Evolutionary conservation across 2,888 invertebrate genomes (phyloP).

Genomic region (Plebejus melissa): DNA sequence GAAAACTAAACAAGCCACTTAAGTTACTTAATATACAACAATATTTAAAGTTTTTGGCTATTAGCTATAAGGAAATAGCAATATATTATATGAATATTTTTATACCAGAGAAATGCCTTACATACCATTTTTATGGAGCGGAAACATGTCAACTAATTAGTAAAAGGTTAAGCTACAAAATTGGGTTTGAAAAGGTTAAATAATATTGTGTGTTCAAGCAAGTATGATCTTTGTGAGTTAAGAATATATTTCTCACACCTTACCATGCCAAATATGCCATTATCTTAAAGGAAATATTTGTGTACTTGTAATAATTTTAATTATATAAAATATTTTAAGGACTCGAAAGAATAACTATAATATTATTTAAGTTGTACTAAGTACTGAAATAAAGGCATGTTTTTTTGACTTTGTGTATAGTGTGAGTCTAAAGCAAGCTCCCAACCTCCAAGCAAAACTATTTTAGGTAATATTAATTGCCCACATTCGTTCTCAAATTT

Average conservation of each 20-base stretch:
- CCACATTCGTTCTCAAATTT: neutral
- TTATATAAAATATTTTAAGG: too few species aligned
- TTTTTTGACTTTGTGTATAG: too few species aligned
- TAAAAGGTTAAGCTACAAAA: neutral
- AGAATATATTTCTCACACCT: neutral
- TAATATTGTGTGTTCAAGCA: neutral
- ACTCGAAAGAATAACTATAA: too few species aligned
- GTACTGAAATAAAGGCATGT: too few species aligned
- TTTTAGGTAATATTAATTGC: too few species aligned
- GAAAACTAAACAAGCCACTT: neutral
- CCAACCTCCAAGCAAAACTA: too few species aligned
- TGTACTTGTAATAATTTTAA: too few species aligned
- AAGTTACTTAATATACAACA: neutral
- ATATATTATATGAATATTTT: neutral
- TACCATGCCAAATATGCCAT: too few species aligned
- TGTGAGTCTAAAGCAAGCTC: too few species aligned
- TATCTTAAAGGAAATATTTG: too few species aligned
- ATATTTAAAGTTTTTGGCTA: neutral
- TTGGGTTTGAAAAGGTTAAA: neutral
- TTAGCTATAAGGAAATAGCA: neutral
- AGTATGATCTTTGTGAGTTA: neutral
- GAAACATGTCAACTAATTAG: slow-evolving; percentile 5
- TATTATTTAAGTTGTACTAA: too few species aligned
- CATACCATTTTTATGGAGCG: neutral
- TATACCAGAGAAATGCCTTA: neutral